Conservation (phyloP, 2,113 vertebrate species). For the Dipodomys spectabilis region DNA sequence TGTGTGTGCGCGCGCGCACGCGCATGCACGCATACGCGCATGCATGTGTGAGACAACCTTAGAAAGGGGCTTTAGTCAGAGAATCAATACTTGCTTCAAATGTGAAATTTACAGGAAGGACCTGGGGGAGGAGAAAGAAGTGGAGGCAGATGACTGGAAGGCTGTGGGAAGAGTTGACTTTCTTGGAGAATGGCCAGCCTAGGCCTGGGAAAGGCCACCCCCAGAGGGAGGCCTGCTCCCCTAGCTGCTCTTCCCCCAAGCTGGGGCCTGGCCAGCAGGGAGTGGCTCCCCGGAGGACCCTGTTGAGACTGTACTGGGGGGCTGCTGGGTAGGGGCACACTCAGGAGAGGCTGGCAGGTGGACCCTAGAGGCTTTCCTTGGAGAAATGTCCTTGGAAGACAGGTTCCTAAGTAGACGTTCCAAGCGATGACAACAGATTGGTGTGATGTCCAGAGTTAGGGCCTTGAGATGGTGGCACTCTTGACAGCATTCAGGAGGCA, state of each 20-base stretch:
- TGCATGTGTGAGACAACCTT: background rate
- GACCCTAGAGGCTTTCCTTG: background rate
- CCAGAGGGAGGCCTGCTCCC: background rate
- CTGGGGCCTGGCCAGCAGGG: background rate
- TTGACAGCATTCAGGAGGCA: background rate
- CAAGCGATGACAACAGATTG: background rate
- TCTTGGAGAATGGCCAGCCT: background rate
- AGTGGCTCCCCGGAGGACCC: background rate
- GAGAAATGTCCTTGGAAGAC: background rate
- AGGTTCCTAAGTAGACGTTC: background rate
- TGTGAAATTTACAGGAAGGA: conserved; percentile 53
- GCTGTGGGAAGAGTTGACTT: background rate
- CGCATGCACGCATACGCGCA: too few relatives aligned
- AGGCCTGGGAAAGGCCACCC: background rate
- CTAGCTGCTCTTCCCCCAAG: background rate
- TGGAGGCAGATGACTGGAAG: conserved; percentile 3
- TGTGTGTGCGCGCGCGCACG: background rate
- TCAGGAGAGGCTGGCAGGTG: background rate
- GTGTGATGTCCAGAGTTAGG: background rate
- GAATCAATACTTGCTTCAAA: conserved; percentile 73
- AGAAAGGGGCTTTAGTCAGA: conserved; percentile 65
- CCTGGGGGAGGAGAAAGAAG: conserved; percentile 34
- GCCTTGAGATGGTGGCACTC: background rate
- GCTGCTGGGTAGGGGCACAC: fast-evolving
- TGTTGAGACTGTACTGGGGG: background rate